A percentile compares a stretch with the other conserved stretches of the same genome.
phyloP scores from a whole-genome alignment of 2,888 invertebrate genomes.

The Caenorhabditis uteleia region DNA sequence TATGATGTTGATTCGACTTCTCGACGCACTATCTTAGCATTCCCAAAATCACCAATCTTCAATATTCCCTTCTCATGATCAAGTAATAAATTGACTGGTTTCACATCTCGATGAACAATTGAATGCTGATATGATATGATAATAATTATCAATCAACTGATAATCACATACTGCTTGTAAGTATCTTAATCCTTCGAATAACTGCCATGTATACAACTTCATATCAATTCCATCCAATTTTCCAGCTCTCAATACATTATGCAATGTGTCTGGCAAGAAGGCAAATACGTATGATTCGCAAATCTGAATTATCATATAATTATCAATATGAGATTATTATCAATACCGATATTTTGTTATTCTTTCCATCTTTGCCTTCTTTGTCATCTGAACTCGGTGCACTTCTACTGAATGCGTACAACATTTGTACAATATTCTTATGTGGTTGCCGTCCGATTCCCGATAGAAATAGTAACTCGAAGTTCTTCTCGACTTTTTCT shows the following conservation, averaged over 20 bases:
- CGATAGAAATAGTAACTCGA: constrained; percentile 48
- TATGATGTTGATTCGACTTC: constrained; percentile 48
- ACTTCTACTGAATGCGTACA: constrained; percentile 46
- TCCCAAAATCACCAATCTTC: constrained; percentile 62
- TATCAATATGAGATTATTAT: neutral
- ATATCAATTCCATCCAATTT: constrained; percentile 47
- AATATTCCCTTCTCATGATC: constrained; percentile 47
- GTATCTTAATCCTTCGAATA: constrained; percentile 57
- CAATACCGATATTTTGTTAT: neutral
- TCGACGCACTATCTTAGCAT: constrained; percentile 49
- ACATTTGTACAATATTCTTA: constrained; percentile 56
- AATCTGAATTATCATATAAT: constrained; percentile 12
- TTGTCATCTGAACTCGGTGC: constrained; percentile 8
- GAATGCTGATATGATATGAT: constrained; percentile 43
- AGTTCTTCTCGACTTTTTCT: constrained; percentile 41
- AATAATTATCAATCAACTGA: too few species aligned
- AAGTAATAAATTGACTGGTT: constrained; percentile 55
- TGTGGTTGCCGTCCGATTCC: constrained; percentile 47
- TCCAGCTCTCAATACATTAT: constrained; percentile 25
- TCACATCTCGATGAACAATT: constrained; percentile 47
- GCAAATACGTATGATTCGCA: constrained; percentile 59
- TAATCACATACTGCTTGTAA: constrained; percentile 32
- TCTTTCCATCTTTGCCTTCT: constrained; percentile 6
- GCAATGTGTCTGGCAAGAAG: constrained; percentile 49
- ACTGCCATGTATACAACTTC: constrained; percentile 62